A percentile compares a stretch with the other conserved stretches of the same genome.
These are phyloP conservation scores for Dendropsophus ebraccatus DNA, from an alignment of 2,113 vertebrate species.

Conservation along the genomic window DNA sequence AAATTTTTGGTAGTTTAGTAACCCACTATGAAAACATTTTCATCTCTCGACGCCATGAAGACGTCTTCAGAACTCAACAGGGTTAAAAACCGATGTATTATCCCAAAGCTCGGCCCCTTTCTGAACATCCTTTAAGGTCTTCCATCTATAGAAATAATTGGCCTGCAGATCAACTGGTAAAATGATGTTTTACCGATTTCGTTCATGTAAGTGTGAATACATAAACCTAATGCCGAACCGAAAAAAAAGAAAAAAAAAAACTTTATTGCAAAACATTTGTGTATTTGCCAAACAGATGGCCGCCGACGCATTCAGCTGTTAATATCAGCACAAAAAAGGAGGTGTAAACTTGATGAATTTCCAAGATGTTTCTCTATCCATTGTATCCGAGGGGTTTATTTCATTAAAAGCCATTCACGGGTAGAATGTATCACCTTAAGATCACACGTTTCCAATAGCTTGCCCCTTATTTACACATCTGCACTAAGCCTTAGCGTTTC, in stretches of 20 bases:
- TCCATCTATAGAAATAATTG: background rate
- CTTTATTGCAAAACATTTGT: conserved; percentile 28
- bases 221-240: background rate
- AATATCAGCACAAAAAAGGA: conserved; percentile 21
- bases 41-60: background rate
- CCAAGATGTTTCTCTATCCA: conserved; percentile 29
- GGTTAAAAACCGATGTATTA: background rate
- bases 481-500: conserved; percentile 30
- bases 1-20: too few species aligned
- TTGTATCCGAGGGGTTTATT: conserved; percentile 16
- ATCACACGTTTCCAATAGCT: conserved; percentile 35
- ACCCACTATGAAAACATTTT: too few species aligned
- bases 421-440: conserved; percentile 54
- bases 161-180: background rate
- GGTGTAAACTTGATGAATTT: conserved; percentile 29
- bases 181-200: conserved; percentile 1
- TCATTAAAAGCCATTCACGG: conserved; percentile 18
- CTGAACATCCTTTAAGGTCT: background rate
- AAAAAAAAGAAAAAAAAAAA: background rate
- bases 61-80: background rate
- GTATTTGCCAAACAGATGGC: conserved; percentile 26
- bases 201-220: background rate
- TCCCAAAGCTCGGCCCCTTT: background rate
- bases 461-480: conserved; percentile 62
- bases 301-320: conserved; percentile 20